Evolutionary conservation across 2,113 vertebrate genomes (phyloP).

Genomic region (Eptesicus fuscus): DNA sequence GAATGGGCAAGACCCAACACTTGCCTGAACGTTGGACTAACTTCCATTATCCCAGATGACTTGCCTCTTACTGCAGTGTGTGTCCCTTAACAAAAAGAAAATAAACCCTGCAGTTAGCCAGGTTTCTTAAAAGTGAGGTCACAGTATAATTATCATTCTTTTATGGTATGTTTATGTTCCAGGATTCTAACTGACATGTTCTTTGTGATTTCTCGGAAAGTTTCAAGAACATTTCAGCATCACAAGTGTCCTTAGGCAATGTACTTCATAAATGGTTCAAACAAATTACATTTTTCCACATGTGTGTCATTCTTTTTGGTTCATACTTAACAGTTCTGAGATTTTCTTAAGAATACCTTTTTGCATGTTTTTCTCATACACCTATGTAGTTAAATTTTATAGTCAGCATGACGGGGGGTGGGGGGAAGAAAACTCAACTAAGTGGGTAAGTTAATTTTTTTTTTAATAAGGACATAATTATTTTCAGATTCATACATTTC

Average conservation of each 20-base stretch:
- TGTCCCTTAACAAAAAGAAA: constrained; percentile 71
- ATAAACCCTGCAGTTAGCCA: constrained; percentile 73
- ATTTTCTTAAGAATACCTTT: constrained; percentile 67
- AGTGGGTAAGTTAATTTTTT: constrained; percentile 52
- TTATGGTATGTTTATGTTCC: constrained; percentile 79
- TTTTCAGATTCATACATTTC: constrained; percentile 45
- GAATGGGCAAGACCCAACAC: not conserved
- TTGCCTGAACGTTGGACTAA: not conserved
- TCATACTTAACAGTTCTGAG: constrained; percentile 74
- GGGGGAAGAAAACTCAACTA: constrained; percentile 29
- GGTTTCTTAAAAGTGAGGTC: constrained; percentile 82
- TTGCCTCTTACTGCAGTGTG: constrained; percentile 62
- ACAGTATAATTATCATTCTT: constrained; percentile 84
- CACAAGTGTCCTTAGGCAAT: constrained; percentile 81
- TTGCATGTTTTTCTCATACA: constrained; percentile 60
- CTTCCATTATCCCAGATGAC: constrained; percentile 23
- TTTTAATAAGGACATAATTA: constrained; percentile 36
- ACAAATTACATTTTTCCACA: constrained; percentile 81
- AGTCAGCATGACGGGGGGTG: constrained; percentile 42
- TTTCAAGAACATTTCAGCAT: constrained; percentile 84
- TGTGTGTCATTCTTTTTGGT: constrained; percentile 70
- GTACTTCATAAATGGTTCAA: constrained; percentile 79
- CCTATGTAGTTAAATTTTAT: constrained; percentile 62
- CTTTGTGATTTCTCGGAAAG: constrained; percentile 82
- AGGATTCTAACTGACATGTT: constrained; percentile 79